A percentile compares a stretch with the other conserved stretches of the same genome.
Conservation (phyloP, 2,113 vertebrate genomes). For the Stegostoma tigrinum region DNA sequence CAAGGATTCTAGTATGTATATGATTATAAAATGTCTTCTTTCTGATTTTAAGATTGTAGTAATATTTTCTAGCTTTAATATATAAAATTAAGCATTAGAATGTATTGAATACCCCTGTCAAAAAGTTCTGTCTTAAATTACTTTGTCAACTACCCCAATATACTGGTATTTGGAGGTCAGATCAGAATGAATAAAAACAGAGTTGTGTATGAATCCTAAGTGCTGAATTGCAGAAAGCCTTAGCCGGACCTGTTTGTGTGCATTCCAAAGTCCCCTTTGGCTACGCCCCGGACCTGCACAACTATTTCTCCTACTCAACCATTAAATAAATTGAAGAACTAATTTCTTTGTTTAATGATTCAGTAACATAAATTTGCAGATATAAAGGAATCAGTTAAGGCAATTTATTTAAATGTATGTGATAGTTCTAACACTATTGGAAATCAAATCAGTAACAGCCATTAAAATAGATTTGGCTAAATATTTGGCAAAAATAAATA, state of each 20-base stretch:
- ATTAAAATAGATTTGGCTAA: not conserved
- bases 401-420: not conserved
- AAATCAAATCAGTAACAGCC: not conserved
- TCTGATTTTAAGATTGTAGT: not conserved
- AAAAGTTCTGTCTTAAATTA: not conserved
- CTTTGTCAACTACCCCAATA: not conserved
- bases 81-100: not conserved
- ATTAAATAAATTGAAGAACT: not conserved
- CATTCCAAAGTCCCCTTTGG: not conserved
- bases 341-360: not conserved
- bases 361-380: not conserved
- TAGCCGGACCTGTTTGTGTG: not conserved
- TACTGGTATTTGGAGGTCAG: not conserved
- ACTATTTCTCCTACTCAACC: not conserved
- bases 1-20: conserved; percentile 85
- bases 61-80: not conserved
- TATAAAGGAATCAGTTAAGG: not conserved
- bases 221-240: not conserved
- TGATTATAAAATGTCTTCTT: not conserved
- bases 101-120: too few species aligned
- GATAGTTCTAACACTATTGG: not conserved
- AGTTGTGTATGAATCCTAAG: not conserved
- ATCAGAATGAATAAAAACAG: not conserved
- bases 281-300: not conserved
- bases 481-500: not conserved